A percentile compares a stretch with the other conserved stretches of the same genome.
Conservation (phyloP, 2,888 invertebrate species). For the Pachycephus smyrnensis region DNA sequence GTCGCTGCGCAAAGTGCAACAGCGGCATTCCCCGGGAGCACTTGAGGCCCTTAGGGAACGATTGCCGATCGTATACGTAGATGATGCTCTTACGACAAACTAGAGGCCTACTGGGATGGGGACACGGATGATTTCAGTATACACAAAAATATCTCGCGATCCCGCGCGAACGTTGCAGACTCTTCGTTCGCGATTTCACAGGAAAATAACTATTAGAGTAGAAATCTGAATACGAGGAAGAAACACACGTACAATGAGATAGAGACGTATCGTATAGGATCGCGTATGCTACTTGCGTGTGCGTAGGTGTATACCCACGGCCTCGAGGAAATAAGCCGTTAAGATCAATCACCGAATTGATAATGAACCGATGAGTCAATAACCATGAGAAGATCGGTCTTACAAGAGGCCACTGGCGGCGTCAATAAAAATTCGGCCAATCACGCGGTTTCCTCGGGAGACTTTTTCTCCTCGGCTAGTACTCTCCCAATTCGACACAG, state of each 20-base stretch:
- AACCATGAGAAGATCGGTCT: slow-evolving; percentile 1
- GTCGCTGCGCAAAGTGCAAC: neutral
- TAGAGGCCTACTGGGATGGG: no score
- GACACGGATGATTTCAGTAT: neutral
- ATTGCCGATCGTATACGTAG: neutral
- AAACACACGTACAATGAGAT: neutral
- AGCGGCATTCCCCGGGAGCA: slow-evolving; percentile 1
- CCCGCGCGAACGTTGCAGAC: neutral
- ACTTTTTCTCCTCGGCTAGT: neutral
- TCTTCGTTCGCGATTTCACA: neutral
- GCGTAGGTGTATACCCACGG: neutral
- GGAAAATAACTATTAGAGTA: neutral
- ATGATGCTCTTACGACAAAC: no score
- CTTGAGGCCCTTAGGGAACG: neutral
- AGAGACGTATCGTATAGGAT: neutral
- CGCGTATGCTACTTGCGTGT: no score
- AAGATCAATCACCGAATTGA: slow-evolving; percentile 6
- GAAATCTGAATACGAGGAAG: neutral
- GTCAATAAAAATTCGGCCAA: neutral
- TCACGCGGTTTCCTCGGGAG: neutral
- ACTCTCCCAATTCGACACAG: neutral
- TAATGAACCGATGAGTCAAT: slow-evolving; percentile 4
- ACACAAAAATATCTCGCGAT: neutral
- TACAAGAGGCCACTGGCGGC: neutral
- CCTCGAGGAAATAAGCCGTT: slow-evolving; percentile 2